Conservation (phyloP, 2,888 invertebrate species). For the Parnassius apollo region DNA sequence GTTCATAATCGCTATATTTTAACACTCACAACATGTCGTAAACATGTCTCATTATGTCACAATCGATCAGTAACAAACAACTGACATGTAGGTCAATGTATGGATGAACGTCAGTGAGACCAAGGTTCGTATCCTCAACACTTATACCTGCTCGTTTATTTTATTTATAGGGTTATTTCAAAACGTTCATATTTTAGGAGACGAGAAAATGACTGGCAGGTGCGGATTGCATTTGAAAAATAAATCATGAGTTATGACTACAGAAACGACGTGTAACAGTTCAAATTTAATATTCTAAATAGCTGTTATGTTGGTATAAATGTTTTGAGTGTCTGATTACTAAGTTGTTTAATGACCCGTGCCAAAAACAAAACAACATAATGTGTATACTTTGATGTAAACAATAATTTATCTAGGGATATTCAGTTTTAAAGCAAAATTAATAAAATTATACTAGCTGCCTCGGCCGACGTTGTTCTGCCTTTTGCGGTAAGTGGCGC, state of each 20-base stretch:
- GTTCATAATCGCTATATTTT: conserved; percentile 1
- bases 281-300: neutral
- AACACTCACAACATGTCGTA: conserved; percentile 2
- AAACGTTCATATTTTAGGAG: conserved; percentile 11
- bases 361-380: neutral
- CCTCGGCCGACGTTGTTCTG: too few relatives aligned
- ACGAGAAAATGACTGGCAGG: neutral
- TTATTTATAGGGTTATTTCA: conserved; percentile 12
- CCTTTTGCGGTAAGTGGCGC: too few relatives aligned
- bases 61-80: conserved; percentile 28
- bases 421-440: too few relatives aligned
- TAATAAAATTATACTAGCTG: too few relatives aligned
- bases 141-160: conserved; percentile 20
- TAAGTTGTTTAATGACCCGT: neutral
- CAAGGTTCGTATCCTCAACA: conserved; percentile 40
- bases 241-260: neutral
- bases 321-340: neutral
- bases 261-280: neutral
- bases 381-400: neutral
- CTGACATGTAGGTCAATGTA: conserved; percentile 46
- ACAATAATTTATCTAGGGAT: too few relatives aligned
- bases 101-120: conserved; percentile 37
- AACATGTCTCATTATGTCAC: conserved; percentile 27
- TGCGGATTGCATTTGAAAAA: neutral
- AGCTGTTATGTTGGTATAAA: neutral